Evolutionary conservation across 1,140 invertebrate genomes (phyloP).

Genomic region (Globodera ellingtonae): DNA sequence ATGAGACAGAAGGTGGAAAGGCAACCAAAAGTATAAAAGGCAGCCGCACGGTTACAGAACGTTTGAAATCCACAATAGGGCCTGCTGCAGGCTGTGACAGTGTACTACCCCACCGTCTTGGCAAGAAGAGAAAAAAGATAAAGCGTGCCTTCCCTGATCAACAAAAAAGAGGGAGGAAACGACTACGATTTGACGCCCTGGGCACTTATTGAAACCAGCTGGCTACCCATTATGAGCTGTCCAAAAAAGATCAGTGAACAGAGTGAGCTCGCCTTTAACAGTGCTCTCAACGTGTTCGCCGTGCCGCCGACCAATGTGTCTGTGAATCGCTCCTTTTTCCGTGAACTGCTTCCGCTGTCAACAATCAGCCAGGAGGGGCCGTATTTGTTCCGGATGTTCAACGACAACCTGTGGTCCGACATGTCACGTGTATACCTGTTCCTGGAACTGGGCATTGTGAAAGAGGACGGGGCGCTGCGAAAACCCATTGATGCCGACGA

Average conservation of each 20-base stretch:
- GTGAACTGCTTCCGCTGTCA: constrained; percentile 36
- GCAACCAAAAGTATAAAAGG: not conserved
- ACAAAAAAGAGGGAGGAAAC: not conserved
- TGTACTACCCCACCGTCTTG: too few relatives aligned
- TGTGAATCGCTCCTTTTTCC: constrained; percentile 20
- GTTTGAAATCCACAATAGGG: not conserved
- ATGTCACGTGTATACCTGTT: constrained; percentile 33
- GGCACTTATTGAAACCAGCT: not conserved
- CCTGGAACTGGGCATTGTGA: constrained; percentile 31
- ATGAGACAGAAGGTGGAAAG: not conserved
- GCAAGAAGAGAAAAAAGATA: too few relatives aligned
- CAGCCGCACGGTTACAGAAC: too few relatives aligned
- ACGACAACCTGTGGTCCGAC: constrained; percentile 42
- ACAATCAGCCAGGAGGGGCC: constrained; percentile 27
- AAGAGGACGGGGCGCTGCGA: not conserved
- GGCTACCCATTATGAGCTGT: not conserved
- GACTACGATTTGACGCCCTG: not conserved
- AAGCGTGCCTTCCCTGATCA: too few relatives aligned
- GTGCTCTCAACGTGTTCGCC: constrained; percentile 34
- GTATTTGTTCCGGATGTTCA: constrained; percentile 7
- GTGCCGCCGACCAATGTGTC: constrained; percentile 45
- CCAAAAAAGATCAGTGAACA: constrained; percentile 10
- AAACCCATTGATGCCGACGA: constrained; percentile 1
- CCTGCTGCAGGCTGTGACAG: not conserved
- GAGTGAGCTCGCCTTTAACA: constrained; percentile 19